Evolutionary conservation across 2,113 vertebrate genomes (phyloP).

Genomic region (Notarius lentiginosus): DNA sequence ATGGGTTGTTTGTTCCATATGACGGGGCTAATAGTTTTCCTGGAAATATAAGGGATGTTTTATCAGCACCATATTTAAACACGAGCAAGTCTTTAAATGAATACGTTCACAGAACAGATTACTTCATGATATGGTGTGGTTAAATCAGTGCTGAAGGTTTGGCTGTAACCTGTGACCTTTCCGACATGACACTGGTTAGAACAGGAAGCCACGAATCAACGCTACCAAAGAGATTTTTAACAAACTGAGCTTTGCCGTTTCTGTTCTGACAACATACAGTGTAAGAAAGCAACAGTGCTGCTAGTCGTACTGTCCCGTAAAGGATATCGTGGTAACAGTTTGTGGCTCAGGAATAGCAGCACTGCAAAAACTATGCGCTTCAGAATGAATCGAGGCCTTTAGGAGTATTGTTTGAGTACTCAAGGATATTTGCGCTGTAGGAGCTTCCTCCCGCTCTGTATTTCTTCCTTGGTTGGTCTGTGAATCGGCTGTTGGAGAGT

Average conservation of each 20-base stretch:
- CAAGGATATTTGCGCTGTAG: slow-evolving; percentile 22
- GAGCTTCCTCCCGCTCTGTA: slow-evolving; percentile 4
- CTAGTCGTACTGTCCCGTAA: neutral
- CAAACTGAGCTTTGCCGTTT: neutral
- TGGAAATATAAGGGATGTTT: neutral
- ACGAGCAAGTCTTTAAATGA: neutral
- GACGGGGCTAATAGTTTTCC: neutral
- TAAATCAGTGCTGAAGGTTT: neutral
- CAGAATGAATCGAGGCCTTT: neutral
- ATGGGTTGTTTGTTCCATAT: neutral
- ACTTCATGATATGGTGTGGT: slow-evolving; percentile 2
- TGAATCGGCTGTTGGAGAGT: slow-evolving; percentile 31
- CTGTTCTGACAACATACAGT: slow-evolving; percentile 13
- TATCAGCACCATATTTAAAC: neutral
- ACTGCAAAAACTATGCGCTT: neutral
- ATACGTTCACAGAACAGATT: neutral
- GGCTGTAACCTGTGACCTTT: slow-evolving; percentile 17
- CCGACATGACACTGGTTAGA: slow-evolving; percentile 7
- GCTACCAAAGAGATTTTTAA: slow-evolving; percentile 25
- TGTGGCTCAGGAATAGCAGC: neutral
- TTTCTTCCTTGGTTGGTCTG: neutral
- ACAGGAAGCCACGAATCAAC: slow-evolving; percentile 33
- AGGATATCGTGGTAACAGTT: neutral
- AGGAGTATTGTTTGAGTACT: neutral
- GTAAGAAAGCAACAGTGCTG: neutral